phyloP scores from a whole-genome alignment of 2,888 invertebrate genomes.

The Belgica antarctica region DNA sequence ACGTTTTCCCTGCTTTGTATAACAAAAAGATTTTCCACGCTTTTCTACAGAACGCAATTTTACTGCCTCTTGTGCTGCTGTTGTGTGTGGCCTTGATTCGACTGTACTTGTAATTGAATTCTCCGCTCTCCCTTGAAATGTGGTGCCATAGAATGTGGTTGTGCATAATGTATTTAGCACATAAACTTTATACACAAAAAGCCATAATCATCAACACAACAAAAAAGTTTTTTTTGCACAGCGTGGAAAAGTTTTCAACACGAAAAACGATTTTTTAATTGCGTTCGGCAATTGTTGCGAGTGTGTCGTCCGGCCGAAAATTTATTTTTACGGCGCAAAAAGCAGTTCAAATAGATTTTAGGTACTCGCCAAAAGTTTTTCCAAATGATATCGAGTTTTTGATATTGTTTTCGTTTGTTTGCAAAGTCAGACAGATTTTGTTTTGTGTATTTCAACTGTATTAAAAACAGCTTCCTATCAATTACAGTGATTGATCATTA shows the following conservation, averaged over 20 bases:
- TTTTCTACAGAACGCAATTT: not conserved
- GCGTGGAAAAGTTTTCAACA: not conserved
- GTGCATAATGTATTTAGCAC: constrained; percentile 24
- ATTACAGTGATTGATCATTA: constrained; percentile 44
- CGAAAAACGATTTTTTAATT: constrained; percentile 36
- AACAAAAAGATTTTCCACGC: not conserved
- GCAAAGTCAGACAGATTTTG: not conserved
- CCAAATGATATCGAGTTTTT: not conserved
- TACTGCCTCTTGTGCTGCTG: not conserved
- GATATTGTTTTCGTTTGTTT: not conserved
- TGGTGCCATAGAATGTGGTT: constrained; percentile 33
- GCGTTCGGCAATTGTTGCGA: constrained; percentile 18
- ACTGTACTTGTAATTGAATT: constrained; percentile 27
- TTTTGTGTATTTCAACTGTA: constrained; percentile 27
- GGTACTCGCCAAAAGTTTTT: too few species aligned
- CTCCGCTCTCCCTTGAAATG: constrained; percentile 4
- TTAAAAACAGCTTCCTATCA: constrained; percentile 34
- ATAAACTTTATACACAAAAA: not conserved
- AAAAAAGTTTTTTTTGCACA: too few species aligned
- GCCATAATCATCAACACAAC: constrained; percentile 31
- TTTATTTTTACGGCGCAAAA: not conserved
- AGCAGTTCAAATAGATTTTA: not conserved
- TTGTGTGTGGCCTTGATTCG: constrained; percentile 19
- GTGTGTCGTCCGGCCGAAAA: not conserved
- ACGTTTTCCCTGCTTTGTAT: constrained; percentile 15